A percentile compares a stretch with the other conserved stretches of the same genome.
These are phyloP conservation scores for Pycnomerus fuliginosus DNA, from an alignment of 2,888 invertebrate genomes.

Conservation along the genomic window DNA sequence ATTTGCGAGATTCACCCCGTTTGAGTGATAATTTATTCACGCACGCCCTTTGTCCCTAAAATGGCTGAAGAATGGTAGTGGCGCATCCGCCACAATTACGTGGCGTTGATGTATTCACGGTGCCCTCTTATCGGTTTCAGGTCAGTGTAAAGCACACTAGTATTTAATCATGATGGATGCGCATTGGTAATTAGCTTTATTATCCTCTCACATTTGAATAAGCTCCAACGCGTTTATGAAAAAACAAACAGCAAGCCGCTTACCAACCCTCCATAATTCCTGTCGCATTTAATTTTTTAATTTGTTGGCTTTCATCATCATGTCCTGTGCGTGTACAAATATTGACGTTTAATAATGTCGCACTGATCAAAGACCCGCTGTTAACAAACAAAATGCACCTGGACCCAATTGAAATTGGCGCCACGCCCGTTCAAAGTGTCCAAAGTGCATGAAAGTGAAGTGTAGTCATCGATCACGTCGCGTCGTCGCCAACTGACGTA, in stretches of 20 bases:
- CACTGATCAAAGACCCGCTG: conserved; percentile 12
- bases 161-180: conserved; percentile 11
- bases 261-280: conserved; percentile 13
- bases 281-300: conserved; percentile 22
- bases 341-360: conserved; percentile 18
- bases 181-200: conserved; percentile 14
- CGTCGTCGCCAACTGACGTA: conserved; percentile 14
- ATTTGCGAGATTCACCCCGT: too few species aligned
- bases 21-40: too few species aligned
- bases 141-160: too few species aligned
- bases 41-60: too few species aligned
- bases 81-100: too few species aligned
- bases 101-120: too few species aligned
- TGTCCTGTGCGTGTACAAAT: conserved; percentile 16
- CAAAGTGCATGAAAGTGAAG: conserved; percentile 15
- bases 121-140: too few species aligned
- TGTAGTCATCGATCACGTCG: conserved; percentile 14
- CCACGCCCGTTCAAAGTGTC: conserved; percentile 3
- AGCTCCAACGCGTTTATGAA: conserved; percentile 8
- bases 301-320: conserved; percentile 21
- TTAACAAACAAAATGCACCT: background rate
- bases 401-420: background rate
- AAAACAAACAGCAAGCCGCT: conserved; percentile 16
- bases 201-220: conserved; percentile 4
- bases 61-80: too few species aligned